A percentile compares a stretch with the other conserved stretches of the same genome.
These are phyloP conservation scores for Agriotes lineatus DNA, from an alignment of 2,888 invertebrate genomes.

Conservation along the genomic window DNA sequence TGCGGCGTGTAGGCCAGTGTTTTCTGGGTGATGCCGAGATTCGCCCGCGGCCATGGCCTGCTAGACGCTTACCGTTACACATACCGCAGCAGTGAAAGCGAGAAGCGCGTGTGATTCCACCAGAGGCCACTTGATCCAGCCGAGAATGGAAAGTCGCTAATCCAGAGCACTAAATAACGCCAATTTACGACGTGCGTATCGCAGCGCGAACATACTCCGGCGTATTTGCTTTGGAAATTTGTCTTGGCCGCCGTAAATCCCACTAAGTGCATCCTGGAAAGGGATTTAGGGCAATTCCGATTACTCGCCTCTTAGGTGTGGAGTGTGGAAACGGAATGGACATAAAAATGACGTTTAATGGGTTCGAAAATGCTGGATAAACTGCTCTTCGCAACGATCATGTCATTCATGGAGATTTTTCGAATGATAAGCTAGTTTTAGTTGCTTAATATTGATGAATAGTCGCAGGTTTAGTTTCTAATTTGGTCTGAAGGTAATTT, in stretches of 20 bases:
- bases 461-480: no score
- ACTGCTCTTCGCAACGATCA: no score
- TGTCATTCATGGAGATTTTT: no score
- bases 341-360: no score
- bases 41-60: constrained; percentile 20
- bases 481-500: no score
- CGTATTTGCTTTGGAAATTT: constrained; percentile 27
- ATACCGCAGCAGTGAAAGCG: constrained; percentile 52
- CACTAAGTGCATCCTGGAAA: not conserved
- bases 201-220: constrained; percentile 21
- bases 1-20: not conserved
- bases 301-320: no score
- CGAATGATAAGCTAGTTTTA: no score
- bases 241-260: constrained; percentile 13
- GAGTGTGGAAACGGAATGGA: no score
- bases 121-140: constrained; percentile 45
- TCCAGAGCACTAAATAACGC: constrained; percentile 47
- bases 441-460: no score
- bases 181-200: constrained; percentile 36
- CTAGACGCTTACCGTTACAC: constrained; percentile 54
- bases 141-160: constrained; percentile 56
- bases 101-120: constrained; percentile 47
- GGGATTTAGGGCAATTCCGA: no score
- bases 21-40: constrained; percentile 16
- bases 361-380: no score